Conservation (phyloP, 1,140 invertebrate species). For the Zaprionus camerounensis region DNA sequence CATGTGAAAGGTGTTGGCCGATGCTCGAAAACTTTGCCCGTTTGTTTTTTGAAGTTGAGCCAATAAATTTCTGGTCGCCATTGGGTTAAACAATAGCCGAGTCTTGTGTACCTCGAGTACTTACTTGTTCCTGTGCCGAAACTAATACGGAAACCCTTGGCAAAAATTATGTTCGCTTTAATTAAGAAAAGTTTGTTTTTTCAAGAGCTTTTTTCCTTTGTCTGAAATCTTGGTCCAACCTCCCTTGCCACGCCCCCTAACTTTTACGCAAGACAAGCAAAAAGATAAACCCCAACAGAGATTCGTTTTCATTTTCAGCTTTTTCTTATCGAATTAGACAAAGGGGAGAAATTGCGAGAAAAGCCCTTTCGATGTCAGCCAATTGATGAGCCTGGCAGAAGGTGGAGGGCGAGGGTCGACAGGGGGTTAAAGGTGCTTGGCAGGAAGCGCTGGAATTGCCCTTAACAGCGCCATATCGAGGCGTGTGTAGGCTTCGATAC, state of each 20-base stretch:
- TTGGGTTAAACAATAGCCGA: conserved; percentile 64
- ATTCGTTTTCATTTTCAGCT: conserved; percentile 42
- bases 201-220: conserved; percentile 16
- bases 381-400: conserved; percentile 9
- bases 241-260: conserved; percentile 38
- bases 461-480: conserved; percentile 30
- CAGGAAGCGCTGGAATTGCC: conserved; percentile 61
- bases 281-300: conserved; percentile 1
- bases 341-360: conserved; percentile 58
- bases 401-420: not conserved
- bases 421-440: conserved; percentile 70
- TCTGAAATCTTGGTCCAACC: conserved; percentile 18
- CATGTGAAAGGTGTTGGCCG: conserved; percentile 74
- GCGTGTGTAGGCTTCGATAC: conserved; percentile 51
- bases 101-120: not conserved
- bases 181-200: conserved; percentile 69
- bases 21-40: conserved; percentile 54
- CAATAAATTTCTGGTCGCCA: conserved; percentile 66
- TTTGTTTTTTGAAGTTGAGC: conserved; percentile 61
- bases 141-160: conserved; percentile 46
- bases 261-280: conserved; percentile 27
- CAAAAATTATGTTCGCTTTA: conserved; percentile 62
- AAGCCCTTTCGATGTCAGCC: conserved; percentile 37
- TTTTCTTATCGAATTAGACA: conserved; percentile 75
- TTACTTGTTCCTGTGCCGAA: not conserved